These are phyloP conservation scores for Molossus alvarezi DNA, from an alignment of 2,797 vertebrate species.

Conservation along the genomic window DNA sequence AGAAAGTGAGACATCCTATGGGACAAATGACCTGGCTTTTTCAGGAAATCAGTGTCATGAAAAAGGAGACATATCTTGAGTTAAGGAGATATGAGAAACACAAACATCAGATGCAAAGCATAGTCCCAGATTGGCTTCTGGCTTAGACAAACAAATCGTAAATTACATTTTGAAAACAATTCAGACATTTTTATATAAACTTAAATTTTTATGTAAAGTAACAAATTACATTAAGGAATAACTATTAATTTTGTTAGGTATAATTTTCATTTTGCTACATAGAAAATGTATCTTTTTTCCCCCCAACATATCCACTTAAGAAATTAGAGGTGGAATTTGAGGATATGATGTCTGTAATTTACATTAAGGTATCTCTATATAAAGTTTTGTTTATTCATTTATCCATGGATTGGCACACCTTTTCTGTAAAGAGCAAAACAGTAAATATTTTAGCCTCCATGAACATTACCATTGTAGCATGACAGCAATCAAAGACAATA, in stretches of 20 bases:
- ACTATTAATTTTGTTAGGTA: neutral
- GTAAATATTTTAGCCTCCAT: neutral
- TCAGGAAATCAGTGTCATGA: neutral
- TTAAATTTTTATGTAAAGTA: neutral
- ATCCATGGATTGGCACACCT: neutral
- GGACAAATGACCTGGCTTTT: neutral
- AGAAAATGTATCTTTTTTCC: neutral
- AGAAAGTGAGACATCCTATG: neutral
- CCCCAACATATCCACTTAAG: neutral
- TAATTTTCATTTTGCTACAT: neutral
- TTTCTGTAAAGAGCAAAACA: neutral
- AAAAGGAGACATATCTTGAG: neutral
- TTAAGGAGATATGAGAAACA: neutral
- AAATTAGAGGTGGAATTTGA: neutral
- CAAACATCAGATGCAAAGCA: neutral
- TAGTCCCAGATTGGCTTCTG: neutral
- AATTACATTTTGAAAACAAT: neutral
- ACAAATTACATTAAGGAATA: neutral
- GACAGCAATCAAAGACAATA: neutral
- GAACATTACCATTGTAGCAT: neutral
- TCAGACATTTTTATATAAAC: neutral
- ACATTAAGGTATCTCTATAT: neutral
- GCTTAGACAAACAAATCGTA: neutral
- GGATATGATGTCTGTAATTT: neutral
- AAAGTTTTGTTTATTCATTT: constrained; percentile 1